Conservation (phyloP, 1,140 invertebrate genomes). For the Palaemon carinicauda region DNA sequence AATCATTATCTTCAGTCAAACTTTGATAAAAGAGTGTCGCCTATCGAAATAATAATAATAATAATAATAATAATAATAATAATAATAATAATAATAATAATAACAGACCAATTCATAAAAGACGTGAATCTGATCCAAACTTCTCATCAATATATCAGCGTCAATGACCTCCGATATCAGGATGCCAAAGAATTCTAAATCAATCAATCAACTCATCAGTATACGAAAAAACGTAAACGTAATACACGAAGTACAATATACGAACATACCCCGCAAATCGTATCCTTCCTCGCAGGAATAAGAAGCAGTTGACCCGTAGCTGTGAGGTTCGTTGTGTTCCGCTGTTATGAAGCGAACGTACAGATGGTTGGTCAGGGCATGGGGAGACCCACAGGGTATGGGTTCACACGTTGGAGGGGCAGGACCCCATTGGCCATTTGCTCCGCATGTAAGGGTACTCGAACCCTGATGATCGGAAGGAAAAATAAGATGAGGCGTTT, state of each 20-base stretch:
- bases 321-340: conserved; percentile 15
- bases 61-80: too few species aligned
- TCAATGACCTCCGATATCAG: too few species aligned
- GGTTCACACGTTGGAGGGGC: conserved; percentile 20
- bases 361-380: not conserved
- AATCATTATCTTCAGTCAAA: too few species aligned
- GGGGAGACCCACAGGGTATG: conserved; percentile 16
- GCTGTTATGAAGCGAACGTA: not conserved
- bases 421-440: conserved; percentile 25
- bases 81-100: too few species aligned
- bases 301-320: conserved; percentile 17
- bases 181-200: too few species aligned
- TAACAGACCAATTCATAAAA: too few species aligned
- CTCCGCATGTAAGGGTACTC: conserved; percentile 10
- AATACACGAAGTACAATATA: not conserved
- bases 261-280: not conserved
- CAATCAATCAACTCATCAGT: too few species aligned
- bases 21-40: too few species aligned
- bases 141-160: too few species aligned
- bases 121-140: too few species aligned
- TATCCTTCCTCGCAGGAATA: conserved; percentile 18
- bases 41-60: too few species aligned
- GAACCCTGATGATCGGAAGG: not conserved
- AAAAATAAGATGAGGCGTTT: too few species aligned
- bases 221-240: not conserved